Evolutionary conservation across 2,888 invertebrate genomes (phyloP).

Genomic region (Muscina levida): DNA sequence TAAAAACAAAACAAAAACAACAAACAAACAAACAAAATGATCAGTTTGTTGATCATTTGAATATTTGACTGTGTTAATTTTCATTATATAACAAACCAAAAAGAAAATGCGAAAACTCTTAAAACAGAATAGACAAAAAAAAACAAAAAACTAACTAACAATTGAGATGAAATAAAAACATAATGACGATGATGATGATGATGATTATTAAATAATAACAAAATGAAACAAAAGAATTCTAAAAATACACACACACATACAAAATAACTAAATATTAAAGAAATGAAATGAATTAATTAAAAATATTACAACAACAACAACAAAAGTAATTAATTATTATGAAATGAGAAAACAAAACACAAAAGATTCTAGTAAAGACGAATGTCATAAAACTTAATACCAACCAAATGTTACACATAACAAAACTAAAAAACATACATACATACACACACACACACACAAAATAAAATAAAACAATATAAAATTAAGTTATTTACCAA

Average conservation of each 20-base stretch:
- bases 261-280: constrained; percentile 1
- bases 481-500: constrained; percentile 75
- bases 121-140: too few relatives aligned
- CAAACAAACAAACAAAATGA: constrained; percentile 65
- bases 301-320: constrained; percentile 33
- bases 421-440: constrained; percentile 61
- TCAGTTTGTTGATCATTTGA: constrained; percentile 78
- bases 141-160: too few relatives aligned
- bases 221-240: constrained; percentile 69
- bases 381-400: constrained; percentile 50
- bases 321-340: constrained; percentile 38
- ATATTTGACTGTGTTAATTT: constrained; percentile 80
- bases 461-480: constrained; percentile 67
- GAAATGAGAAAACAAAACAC: constrained; percentile 42
- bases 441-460: constrained; percentile 47
- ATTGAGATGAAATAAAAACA: too few relatives aligned
- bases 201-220: constrained; percentile 71
- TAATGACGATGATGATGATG: constrained; percentile 54
- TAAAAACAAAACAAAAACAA: too few relatives aligned
- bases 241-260: constrained; percentile 69
- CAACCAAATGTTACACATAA: constrained; percentile 53
- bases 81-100: constrained; percentile 75
- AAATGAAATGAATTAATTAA: constrained; percentile 68
- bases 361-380: constrained; percentile 58
- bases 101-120: constrained; percentile 51